phyloP scores from a whole-genome alignment of 2,888 invertebrate species.

The Dendrolimus pini region DNA sequence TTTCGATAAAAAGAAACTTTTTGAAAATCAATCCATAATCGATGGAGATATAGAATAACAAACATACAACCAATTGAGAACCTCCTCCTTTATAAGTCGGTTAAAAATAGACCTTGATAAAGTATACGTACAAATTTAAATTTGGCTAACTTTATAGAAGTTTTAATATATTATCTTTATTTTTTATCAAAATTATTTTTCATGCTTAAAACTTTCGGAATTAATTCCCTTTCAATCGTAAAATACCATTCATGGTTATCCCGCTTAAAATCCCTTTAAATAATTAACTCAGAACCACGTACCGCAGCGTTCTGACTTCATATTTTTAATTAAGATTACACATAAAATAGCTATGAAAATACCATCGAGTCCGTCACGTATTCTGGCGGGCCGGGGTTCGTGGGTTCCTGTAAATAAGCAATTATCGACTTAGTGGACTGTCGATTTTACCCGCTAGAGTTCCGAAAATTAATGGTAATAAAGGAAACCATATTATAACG shows the following conservation, averaged over 20 bases:
- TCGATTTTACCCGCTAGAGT: constrained; percentile 26
- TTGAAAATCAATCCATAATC: too few species aligned
- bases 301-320: constrained; percentile 7
- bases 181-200: too few species aligned
- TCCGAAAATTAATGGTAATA: neutral
- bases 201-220: too few species aligned
- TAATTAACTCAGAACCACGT: constrained; percentile 1
- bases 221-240: neutral
- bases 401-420: constrained; percentile 43
- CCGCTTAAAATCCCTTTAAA: neutral
- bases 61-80: too few species aligned
- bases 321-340: constrained; percentile 26
- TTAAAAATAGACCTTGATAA: too few species aligned
- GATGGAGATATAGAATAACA: too few species aligned
- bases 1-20: too few species aligned
- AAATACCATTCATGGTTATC: constrained; percentile 5
- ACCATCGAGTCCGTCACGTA: constrained; percentile 22
- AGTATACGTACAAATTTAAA: too few species aligned
- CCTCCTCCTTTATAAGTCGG: too few species aligned
- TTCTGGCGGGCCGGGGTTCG: constrained; percentile 8
- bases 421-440: constrained; percentile 43
- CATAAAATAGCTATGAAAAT: constrained; percentile 25
- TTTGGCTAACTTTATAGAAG: too few species aligned
- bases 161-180: too few species aligned
- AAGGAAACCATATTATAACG: neutral